phyloP scores from a whole-genome alignment of 2,888 invertebrate genomes.

The Synergus umbraculus region DNA sequence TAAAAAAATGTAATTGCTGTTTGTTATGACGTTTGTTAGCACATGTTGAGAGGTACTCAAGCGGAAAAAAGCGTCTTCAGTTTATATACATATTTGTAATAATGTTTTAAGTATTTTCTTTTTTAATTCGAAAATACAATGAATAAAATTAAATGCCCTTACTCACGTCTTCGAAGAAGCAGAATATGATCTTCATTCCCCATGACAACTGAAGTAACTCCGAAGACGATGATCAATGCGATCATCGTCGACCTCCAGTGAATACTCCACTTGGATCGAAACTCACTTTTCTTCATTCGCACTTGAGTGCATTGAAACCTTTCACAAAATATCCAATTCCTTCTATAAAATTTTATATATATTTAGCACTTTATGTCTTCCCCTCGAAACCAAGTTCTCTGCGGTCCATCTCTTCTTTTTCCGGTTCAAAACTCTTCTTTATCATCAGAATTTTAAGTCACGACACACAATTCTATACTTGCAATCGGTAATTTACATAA shows the following conservation, averaged over 20 bases:
- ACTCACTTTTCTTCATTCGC: conserved; percentile 14
- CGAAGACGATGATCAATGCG: conserved; percentile 5
- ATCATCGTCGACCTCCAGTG: not conserved
- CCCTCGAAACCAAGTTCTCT: not conserved
- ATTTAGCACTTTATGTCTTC: not conserved
- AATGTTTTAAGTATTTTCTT: not conserved
- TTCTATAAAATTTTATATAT: not conserved
- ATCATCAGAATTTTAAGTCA: not conserved
- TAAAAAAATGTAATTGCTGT: not conserved
- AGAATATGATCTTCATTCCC: not conserved
- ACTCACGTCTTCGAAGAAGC: conserved; percentile 29
- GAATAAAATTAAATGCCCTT: not conserved
- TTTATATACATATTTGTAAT: not conserved
- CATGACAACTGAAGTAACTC: not conserved
- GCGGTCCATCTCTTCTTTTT: conserved; percentile 8
- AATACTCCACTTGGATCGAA: conserved; percentile 21
- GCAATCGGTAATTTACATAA: no score
- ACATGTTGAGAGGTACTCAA: no score
- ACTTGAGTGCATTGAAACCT: conserved; percentile 19
- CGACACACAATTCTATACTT: not conserved
- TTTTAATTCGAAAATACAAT: not conserved
- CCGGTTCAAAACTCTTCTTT: not conserved
- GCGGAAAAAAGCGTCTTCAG: no score
- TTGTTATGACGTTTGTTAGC: no score
- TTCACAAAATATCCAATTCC: not conserved